Evolutionary conservation across 2,113 vertebrate genomes (phyloP).

Genomic region (Gobius niger): DNA sequence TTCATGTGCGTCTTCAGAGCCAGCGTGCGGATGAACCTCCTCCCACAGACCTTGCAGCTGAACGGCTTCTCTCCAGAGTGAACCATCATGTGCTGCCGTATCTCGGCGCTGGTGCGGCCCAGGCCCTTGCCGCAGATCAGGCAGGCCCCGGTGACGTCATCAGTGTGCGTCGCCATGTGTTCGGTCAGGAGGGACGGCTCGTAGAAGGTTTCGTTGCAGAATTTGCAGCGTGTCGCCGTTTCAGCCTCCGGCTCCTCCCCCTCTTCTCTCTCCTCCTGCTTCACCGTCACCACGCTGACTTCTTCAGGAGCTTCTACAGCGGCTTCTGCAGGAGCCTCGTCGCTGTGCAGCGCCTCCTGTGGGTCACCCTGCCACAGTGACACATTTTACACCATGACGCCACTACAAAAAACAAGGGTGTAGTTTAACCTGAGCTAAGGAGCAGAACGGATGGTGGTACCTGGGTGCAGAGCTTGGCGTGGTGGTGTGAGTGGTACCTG

Average conservation of each 20-base stretch:
- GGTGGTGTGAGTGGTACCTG: too few relatives aligned
- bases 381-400: background rate
- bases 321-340: background rate
- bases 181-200: background rate
- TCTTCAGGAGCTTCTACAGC: background rate
- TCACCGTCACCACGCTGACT: too few relatives aligned
- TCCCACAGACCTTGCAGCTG: background rate
- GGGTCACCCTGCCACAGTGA: background rate
- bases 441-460: too few relatives aligned
- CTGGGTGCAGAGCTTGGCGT: too few relatives aligned
- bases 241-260: background rate
- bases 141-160: background rate
- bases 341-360: background rate
- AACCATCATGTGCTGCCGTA: background rate
- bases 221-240: background rate
- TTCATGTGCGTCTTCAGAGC: constrained; percentile 1
- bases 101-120: background rate
- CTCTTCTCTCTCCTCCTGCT: background rate
- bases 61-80: background rate
- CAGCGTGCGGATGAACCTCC: background rate
- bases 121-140: background rate
- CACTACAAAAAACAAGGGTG: too few relatives aligned
- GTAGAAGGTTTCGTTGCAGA: background rate
- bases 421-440: too few relatives aligned
- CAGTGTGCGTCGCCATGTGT: background rate